phyloP scores from a whole-genome alignment of 2,888 invertebrate species.

The Lypha dubia region DNA sequence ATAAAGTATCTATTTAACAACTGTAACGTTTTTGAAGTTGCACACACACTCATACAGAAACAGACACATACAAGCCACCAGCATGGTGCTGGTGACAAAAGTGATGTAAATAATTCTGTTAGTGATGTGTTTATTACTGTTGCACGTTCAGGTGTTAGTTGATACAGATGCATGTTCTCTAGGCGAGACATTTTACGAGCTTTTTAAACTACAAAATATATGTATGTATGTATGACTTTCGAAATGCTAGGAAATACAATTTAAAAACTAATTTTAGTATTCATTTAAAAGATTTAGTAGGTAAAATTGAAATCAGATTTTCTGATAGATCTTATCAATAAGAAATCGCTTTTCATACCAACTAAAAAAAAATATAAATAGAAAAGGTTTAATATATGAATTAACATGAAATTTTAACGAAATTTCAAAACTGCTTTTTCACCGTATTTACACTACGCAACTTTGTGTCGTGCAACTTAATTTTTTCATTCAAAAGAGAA shows the following conservation, averaged over 20 bases:
- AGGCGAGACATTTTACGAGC: neutral
- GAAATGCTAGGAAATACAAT: neutral
- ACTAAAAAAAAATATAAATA: too few relatives aligned
- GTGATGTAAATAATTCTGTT: slow-evolving; percentile 18
- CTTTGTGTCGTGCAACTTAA: too few relatives aligned
- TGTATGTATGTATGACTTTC: too few relatives aligned
- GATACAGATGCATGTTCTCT: neutral
- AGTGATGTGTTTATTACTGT: slow-evolving; percentile 22
- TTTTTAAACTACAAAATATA: neutral
- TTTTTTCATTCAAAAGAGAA: too few relatives aligned
- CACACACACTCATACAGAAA: neutral
- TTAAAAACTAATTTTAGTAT: neutral
- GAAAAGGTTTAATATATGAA: too few relatives aligned
- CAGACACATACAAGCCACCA: too few relatives aligned
- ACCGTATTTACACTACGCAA: too few relatives aligned
- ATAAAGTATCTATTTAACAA: slow-evolving; percentile 45
- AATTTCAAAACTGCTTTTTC: too few relatives aligned
- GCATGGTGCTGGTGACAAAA: slow-evolving; percentile 17
- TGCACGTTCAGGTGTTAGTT: slow-evolving; percentile 26
- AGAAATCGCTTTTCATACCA: too few relatives aligned
- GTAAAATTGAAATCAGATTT: too few relatives aligned
- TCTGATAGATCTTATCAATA: too few relatives aligned
- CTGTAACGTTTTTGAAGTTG: slow-evolving; percentile 10
- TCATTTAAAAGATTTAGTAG: neutral
- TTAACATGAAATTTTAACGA: too few relatives aligned